Percentiles rank a stretch among this genome's conserved stretches.
phyloP scores from a whole-genome alignment of 2,797 vertebrate genomes.

The Podarcis siculus region DNA sequence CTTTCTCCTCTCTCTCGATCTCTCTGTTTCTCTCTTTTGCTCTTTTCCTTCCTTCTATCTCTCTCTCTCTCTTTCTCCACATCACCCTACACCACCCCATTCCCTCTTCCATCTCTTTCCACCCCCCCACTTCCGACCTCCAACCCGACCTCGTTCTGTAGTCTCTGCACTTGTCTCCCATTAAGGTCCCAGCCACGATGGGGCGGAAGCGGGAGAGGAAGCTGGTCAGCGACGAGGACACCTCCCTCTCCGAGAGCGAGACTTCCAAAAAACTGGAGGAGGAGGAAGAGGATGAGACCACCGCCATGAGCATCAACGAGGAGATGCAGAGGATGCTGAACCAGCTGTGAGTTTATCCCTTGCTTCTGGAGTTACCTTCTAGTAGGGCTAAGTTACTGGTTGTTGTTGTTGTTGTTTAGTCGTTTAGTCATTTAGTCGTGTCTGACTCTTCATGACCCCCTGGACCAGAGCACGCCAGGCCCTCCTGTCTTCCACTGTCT shows the following conservation, averaged over 20 bases:
- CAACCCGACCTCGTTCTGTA: conserved; percentile 78
- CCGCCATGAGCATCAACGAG: conserved; percentile 95
- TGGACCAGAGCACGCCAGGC: no score
- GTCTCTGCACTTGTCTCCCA: conserved; percentile 80
- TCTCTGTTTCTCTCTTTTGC: not conserved
- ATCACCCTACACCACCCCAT: conserved; percentile 36
- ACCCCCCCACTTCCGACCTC: conserved; percentile 57
- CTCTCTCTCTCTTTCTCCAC: not conserved
- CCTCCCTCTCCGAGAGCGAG: conserved; percentile 89
- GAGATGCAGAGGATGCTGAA: conserved; percentile 99
- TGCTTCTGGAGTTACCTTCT: not conserved
- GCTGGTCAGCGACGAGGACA: conserved; percentile 88
- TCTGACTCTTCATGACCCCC: no score
- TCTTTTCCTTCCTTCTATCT: conserved; percentile 48
- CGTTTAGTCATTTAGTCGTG: no score
- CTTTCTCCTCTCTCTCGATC: conserved; percentile 33
- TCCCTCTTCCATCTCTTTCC: conserved; percentile 65
- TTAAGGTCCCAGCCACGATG: conserved; percentile 90
- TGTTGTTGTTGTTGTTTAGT: no score
- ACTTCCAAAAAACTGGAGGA: conserved; percentile 83
- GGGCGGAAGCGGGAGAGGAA: conserved; percentile 90
- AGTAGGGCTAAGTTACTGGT: not conserved
- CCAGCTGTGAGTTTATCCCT: conserved; percentile 87
- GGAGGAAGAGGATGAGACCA: conserved; percentile 87
- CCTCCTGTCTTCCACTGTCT: no score